Evolutionary conservation across 1,140 invertebrate species (phyloP).

Genomic region (Notospermus geniculatus): DNA sequence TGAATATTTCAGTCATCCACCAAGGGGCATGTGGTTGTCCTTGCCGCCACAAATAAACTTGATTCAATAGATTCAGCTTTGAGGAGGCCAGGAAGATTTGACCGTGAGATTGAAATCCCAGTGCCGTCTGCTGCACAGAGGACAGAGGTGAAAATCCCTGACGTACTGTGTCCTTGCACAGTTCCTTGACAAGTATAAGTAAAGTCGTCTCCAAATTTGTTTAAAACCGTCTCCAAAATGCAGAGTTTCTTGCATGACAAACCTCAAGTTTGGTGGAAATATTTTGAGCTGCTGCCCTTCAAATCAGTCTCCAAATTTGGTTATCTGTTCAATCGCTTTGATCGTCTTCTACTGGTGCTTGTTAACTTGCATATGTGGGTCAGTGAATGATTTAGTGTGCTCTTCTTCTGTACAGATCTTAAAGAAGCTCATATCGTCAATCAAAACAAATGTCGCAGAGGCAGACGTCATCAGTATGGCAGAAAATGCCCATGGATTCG

Average conservation of each 20-base stretch:
- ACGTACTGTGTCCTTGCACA: no score
- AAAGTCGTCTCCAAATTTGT: no score
- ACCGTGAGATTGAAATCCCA: constrained; percentile 77
- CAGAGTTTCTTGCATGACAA: no score
- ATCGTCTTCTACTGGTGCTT: no score
- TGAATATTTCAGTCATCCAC: constrained; percentile 17
- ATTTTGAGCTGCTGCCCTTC: no score
- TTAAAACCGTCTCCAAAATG: no score
- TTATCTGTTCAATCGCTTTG: no score
- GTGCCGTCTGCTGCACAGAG: constrained; percentile 71
- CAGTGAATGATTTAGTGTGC: no score
- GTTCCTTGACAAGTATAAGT: no score
- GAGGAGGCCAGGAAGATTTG: constrained; percentile 41
- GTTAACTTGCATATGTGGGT: no score
- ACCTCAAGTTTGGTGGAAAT: no score
- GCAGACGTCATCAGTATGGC: constrained; percentile 66
- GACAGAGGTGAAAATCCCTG: constrained; percentile 32
- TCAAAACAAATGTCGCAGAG: constrained; percentile 59
- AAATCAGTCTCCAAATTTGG: no score
- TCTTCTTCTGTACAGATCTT: constrained; percentile 39
- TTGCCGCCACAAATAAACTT: constrained; percentile 42
- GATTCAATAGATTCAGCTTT: constrained; percentile 43
- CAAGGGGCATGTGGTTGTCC: constrained; percentile 29
- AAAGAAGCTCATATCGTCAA: constrained; percentile 26
- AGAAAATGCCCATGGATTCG: constrained; percentile 78